Base-by-base conservation (phyloP, 2,888 invertebrate species). In the Eupsilia transversa region DNA sequence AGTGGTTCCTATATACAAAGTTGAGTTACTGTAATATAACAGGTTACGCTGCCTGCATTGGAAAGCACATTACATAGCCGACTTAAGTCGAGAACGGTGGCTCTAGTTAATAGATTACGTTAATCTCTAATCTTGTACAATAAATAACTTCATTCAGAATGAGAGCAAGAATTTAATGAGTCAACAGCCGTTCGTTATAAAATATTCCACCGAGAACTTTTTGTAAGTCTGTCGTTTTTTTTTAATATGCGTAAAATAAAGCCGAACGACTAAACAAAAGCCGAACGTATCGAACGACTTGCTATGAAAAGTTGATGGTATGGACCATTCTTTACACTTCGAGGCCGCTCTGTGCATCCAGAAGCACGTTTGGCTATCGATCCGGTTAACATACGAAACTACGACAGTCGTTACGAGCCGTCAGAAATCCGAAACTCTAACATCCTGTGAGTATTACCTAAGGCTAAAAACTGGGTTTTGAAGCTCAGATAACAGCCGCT, bases 131-230 rank as follows among this genome's bases (percentile, higher is more conserved):
- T 82, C 72, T 72, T 23, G 35, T 80, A 63, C 56, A 75, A 76
- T 81, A 84, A 82, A 84, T 80, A 71, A 70, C 72, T 75, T 66
- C 59, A 60, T 59, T 54, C 63, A 43, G 68, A 80, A 74, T 71
- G 74, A 66, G 78, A 77, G 57, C 72, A 83, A 70, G 76, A 71
- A 72, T 74, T 72, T 80, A 76, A 82, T 76, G 80, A 84, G 80
- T 68, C 79, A 75, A 54, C 76, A 49, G 71, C 41, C 43, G 70
- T 38, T 60, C 56, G 56, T 66, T 74, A 68, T 59, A 66, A 64
- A 43, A 54, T 57, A 33, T 65, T 41, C 33, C 33, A 43, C 56
- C 35, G 61, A 72, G n/a, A 78, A 74, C 6, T 63, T 70, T 77
- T 71, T 46, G 30, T 64, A 33, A 61, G 57, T 61, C 33, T 49